These are phyloP conservation scores for Exocentrus adspersus DNA, from an alignment of 2,888 invertebrate species.

Conservation along the genomic window DNA sequence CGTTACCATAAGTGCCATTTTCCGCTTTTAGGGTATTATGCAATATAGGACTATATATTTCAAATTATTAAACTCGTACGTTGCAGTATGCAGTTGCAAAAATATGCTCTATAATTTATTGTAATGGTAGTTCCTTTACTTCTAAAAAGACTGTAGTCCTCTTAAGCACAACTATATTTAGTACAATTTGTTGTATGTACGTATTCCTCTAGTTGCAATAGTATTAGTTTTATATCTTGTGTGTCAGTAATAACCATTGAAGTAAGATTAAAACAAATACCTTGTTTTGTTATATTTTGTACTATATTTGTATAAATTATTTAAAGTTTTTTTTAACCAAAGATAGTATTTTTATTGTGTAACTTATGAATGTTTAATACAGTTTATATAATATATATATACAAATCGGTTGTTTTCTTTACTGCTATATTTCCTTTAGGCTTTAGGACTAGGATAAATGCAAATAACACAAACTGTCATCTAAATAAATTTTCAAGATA, in stretches of 20 bases:
- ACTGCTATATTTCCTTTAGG: too few species aligned
- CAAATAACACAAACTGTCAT: conserved; percentile 1
- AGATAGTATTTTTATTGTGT: conserved; percentile 38
- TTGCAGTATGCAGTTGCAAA: not conserved
- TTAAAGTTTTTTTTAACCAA: conserved; percentile 41
- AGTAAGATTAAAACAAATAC: conserved; percentile 9
- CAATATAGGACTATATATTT: not conserved
- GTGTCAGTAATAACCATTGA: conserved; percentile 6
- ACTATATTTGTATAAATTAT: conserved; percentile 33
- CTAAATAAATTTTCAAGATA: conserved; percentile 58
- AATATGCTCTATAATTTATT: not conserved
- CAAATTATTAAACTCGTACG: not conserved
- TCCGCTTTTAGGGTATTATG: conserved; percentile 6
- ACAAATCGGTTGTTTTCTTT: too few species aligned
- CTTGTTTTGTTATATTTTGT: conserved; percentile 18
- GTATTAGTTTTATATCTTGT: conserved; percentile 21
- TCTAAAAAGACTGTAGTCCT: conserved; percentile 6
- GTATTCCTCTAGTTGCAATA: conserved; percentile 9
- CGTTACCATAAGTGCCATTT: conserved; percentile 56
- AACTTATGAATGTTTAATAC: conserved; percentile 25
- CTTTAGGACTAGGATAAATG: not conserved
- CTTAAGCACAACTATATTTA: not conserved
- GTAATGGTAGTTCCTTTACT: not conserved
- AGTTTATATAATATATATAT: conserved; percentile 27
- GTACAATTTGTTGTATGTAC: conserved; percentile 2